These are phyloP conservation scores for Erannis defoliaria DNA, from an alignment of 2,888 invertebrate species.

Conservation along the genomic window DNA sequence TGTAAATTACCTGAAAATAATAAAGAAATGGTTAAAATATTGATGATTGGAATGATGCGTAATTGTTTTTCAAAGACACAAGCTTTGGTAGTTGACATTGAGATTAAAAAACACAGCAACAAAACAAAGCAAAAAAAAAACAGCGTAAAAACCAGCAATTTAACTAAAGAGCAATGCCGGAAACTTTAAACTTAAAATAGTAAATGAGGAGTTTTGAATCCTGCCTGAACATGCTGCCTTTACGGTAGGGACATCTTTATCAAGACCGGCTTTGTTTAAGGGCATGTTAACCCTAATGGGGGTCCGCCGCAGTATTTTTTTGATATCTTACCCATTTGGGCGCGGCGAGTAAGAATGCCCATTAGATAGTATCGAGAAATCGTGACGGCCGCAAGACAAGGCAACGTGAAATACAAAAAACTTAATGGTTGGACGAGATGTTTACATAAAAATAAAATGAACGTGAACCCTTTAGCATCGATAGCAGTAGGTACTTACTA, in stretches of 20 bases:
- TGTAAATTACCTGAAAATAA: slow-evolving; percentile 37
- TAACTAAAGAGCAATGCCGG: no score
- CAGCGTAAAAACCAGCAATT: no score
- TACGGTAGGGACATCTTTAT: not conserved
- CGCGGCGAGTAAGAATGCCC: slow-evolving; percentile 55
- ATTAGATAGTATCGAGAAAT: slow-evolving; percentile 61
- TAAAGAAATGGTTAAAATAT: slow-evolving; percentile 40
- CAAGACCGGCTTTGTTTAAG: slow-evolving; percentile 19
- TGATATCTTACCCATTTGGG: slow-evolving; percentile 49
- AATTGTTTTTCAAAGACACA: no score
- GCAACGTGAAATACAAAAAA: slow-evolving; percentile 47
- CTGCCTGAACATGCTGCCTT: not conserved
- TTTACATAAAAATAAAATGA: slow-evolving; percentile 12
- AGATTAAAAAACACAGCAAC: no score
- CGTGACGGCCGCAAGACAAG: slow-evolving; percentile 41
- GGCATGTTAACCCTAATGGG: slow-evolving; percentile 19
- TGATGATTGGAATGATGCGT: not conserved
- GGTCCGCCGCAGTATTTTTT: slow-evolving; percentile 40
- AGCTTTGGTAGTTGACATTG: no score
- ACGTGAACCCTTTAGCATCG: no score
- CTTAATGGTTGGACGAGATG: slow-evolving; percentile 25
- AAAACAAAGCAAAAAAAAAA: no score
- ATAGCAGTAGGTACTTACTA: no score
- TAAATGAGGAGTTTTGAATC: no score
- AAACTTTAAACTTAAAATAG: no score